Evolutionary conservation across 1,140 invertebrate genomes (phyloP).

Genomic region (Achroia grisella): DNA sequence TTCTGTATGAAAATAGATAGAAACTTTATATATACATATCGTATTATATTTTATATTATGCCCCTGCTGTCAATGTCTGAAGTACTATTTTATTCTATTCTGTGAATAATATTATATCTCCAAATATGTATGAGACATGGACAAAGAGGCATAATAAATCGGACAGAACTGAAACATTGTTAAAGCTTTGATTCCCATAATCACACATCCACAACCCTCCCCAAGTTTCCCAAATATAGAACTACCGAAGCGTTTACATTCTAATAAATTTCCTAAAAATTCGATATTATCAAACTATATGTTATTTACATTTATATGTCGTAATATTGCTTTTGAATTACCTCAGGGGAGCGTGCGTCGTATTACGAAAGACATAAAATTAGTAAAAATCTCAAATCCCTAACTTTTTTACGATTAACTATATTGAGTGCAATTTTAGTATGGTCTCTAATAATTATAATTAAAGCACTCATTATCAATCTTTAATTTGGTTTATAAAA

Average conservation of each 20-base stretch:
- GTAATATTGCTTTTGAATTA: slow-evolving; percentile 71
- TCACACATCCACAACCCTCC: slow-evolving; percentile 60
- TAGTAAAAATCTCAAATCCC: slow-evolving; percentile 65
- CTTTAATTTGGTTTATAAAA: slow-evolving; percentile 61
- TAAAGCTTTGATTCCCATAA: slow-evolving; percentile 72
- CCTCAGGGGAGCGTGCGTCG: slow-evolving; percentile 66
- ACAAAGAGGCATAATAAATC: slow-evolving; percentile 41
- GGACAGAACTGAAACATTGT: slow-evolving; percentile 54
- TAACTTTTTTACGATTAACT: slow-evolving; percentile 55
- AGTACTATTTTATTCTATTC: background rate
- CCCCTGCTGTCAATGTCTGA: slow-evolving; percentile 23
- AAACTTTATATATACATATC: slow-evolving; percentile 39
- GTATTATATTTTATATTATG: slow-evolving; percentile 33
- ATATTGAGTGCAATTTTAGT: slow-evolving; percentile 57
- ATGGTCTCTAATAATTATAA: slow-evolving; percentile 53
- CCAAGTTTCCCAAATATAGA: slow-evolving; percentile 40
- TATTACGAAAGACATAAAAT: slow-evolving; percentile 58
- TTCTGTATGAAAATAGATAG: slow-evolving; percentile 66
- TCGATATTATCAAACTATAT: slow-evolving; percentile 70
- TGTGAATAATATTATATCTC: background rate
- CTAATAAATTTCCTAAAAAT: slow-evolving; percentile 71
- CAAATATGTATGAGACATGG: slow-evolving; percentile 9
- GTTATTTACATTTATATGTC: slow-evolving; percentile 73
- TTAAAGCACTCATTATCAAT: slow-evolving; percentile 66
- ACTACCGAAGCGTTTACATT: slow-evolving; percentile 59